Evolutionary conservation across 1,140 invertebrate species (phyloP), one percentile per base, ranked within the genome.

Genomic region (Matsumurasca onukii): DNA sequence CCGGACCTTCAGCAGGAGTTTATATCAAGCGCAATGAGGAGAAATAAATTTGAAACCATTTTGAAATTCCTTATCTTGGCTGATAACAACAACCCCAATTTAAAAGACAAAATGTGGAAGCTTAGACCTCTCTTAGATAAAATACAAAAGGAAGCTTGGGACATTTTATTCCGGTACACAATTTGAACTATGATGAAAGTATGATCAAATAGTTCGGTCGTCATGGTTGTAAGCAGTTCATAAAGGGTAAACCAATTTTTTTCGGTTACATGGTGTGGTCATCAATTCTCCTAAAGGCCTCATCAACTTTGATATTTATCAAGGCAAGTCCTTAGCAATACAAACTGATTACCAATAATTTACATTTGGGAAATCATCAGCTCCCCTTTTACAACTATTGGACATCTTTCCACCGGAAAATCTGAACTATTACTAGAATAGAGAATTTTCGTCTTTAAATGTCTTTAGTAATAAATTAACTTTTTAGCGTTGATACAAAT

Each of bases 251-350:
- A 49, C 70, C 72, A 22, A 75, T 75, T 15, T 62, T 68, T n/a
- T 75, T 75, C 65, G 70, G 69, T 27, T 75, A 69, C 34, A n/a
- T n/a, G 67, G 31, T 48, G 3, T 74, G 70, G 73, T 64, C 34
- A 2, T 72, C n/a, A 72, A 74, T 65, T 34, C 68, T 17, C 34
- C 55, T 20, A 70, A 69, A 67, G 63, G 73, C 20, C 66, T 72
- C 5, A 67, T 73, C 9, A 73, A 77, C 62, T 76, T 77, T 70
- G 70, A 74, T 68, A 34, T 76, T 31, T 76, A 77, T 67, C 75
- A 77, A 72, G 76, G 72, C 31, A 75, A 73, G 70, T 73, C 69
- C 55, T 67, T 70, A 17, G 64, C 51, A 20, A 30, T 31, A 31
- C 66, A 69, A 63, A 45, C 30, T 64, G 45, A 65, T 22, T 66